Base-by-base conservation (phyloP, 1,140 invertebrate species). In the Saccostrea echinata region DNA sequence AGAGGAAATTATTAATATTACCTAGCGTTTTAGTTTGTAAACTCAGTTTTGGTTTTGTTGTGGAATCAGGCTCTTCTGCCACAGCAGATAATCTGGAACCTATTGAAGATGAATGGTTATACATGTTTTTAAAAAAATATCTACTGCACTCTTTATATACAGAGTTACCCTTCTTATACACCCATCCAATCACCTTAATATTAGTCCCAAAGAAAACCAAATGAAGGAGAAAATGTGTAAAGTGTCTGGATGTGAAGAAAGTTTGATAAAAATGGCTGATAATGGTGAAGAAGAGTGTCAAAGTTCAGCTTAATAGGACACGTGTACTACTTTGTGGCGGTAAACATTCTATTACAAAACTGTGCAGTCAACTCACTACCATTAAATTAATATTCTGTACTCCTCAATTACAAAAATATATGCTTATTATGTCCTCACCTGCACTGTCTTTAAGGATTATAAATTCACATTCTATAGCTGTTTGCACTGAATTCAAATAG, bases 21-120 rank as follows among this genome's bases (percentile, higher is more conserved):
- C 81, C 81, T 12, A 83, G 43, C 18, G 81, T 83, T 53, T 83
- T 83, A 21, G 81, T 52, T 83, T 83, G 81, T 12, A 83, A 35
- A 83, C 21, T 52, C 9, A 83, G 52, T 83, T 24, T 52, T 9
- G 52, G 24, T 83, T 43, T 83, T 3, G 35, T n/a, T 21, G 35
- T n/a, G 24, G n/a, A 6, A 11, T 51, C 81, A n/a, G 81, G 24
- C 27, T 83, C 81, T 24, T 83, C 81, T 51, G 68, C 11, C 16
- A 76, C 68, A 18, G 24, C 68, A 16, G 68, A 18, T 76, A 76
- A 76, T 76, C 68, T 76, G 68, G 68, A 27, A 76, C 68, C 68
- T 76, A 76, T 3, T 33, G 30, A 33, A 76, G 1, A 33, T 30
- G 35, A 43, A 43, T 43, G 6, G 43, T 43, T 43, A 6, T 43